phyloP scores from a whole-genome alignment of 2,888 invertebrate genomes.

The Lasius platythorax region DNA sequence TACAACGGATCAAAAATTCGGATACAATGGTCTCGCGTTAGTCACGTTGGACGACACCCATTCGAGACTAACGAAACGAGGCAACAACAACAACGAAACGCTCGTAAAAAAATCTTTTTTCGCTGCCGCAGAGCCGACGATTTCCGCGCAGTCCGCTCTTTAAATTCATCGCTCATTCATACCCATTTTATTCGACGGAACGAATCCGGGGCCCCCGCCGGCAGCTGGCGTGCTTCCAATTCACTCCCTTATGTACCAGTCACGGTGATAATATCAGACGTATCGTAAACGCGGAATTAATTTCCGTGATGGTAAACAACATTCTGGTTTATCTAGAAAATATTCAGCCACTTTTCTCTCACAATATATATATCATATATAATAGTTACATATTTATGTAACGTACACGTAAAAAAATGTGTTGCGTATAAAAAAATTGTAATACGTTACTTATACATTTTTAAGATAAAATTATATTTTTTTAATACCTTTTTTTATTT shows the following conservation, averaged over 20 bases:
- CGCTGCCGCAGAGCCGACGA: conserved; percentile 39
- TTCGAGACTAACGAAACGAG: conserved; percentile 42
- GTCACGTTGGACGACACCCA: conserved; percentile 25
- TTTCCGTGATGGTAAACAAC: conserved; percentile 62
- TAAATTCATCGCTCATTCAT: conserved; percentile 72
- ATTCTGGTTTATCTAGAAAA: background rate
- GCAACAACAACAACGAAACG: conserved; percentile 27
- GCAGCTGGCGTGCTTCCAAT: conserved; percentile 71
- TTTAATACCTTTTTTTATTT: background rate
- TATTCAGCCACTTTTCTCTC: background rate
- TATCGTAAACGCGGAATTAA: conserved; percentile 67
- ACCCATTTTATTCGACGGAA: conserved; percentile 69
- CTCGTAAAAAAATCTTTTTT: conserved; percentile 68
- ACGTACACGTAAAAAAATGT: background rate
- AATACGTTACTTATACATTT: background rate
- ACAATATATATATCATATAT: too few relatives aligned
- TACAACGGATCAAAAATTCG: conserved; percentile 45
- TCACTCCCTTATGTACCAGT: conserved; percentile 71
- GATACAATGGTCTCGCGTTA: conserved; percentile 29
- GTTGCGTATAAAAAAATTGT: background rate
- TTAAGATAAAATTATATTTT: background rate
- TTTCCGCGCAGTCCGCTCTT: conserved; percentile 57
- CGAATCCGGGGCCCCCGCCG: conserved; percentile 61
- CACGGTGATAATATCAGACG: conserved; percentile 68
- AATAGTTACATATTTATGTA: background rate